These are phyloP conservation scores for Tachina fera DNA, from an alignment of 2,888 invertebrate species.

Conservation along the genomic window DNA sequence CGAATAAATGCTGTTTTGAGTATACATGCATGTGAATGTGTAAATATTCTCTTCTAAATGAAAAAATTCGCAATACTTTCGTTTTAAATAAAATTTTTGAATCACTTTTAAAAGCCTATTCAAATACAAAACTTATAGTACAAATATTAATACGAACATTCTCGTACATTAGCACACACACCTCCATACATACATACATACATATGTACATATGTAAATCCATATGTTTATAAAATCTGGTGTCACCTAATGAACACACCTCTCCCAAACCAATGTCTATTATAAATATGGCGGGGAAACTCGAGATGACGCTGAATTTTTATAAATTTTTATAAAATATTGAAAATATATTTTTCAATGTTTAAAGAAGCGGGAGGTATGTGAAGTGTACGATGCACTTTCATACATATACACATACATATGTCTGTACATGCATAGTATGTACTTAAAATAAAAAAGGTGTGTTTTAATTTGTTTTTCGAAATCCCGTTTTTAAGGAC, in stretches of 20 bases:
- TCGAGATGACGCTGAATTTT: neutral
- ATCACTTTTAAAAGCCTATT: conserved; percentile 26
- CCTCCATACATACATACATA: neutral
- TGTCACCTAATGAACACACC: neutral
- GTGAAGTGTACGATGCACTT: neutral
- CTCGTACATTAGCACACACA: no score
- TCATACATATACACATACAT: neutral
- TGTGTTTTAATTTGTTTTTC: no score
- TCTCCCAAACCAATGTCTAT: neutral
- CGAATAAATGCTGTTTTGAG: conserved; percentile 5
- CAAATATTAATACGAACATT: neutral
- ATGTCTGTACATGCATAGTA: no score
- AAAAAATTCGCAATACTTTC: conserved; percentile 43
- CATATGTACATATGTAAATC: no score
- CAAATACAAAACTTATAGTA: neutral
- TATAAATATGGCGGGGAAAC: neutral
- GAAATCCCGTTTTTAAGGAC: no score
- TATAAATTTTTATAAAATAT: conserved; percentile 16
- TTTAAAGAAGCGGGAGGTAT: neutral
- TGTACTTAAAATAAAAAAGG: no score
- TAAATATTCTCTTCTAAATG: conserved; percentile 27
- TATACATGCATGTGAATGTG: neutral
- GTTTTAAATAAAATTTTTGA: conserved; percentile 26
- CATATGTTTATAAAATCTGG: neutral
- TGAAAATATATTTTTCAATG: conserved; percentile 1